phyloP scores from a whole-genome alignment of 2,888 invertebrate species.

The Caradrina clavipalpis region DNA sequence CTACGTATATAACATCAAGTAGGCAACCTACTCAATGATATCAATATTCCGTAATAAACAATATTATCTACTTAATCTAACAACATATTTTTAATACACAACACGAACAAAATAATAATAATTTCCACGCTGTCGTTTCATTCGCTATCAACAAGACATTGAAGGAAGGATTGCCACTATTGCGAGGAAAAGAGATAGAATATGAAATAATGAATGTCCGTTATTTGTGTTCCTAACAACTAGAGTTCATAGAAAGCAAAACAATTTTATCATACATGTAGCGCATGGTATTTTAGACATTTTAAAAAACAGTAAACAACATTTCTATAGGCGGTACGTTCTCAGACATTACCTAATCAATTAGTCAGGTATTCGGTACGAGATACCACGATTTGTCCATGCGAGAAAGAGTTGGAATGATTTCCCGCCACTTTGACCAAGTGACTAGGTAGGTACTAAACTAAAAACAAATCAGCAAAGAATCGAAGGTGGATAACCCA shows the following conservation, averaged over 20 bases:
- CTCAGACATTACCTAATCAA: conserved; percentile 55
- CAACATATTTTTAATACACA: conserved; percentile 30
- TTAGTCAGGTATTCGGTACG: conserved; percentile 36
- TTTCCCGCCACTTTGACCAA: conserved; percentile 83
- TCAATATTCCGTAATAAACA: conserved; percentile 11
- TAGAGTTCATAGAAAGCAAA: conserved; percentile 27
- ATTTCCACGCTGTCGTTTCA: conserved; percentile 69
- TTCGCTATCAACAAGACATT: conserved; percentile 67
- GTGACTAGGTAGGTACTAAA: conserved; percentile 15
- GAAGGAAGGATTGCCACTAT: conserved; percentile 12
- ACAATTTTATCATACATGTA: neutral
- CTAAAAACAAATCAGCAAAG: conserved; percentile 10
- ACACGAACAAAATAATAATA: conserved; percentile 67
- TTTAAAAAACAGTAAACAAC: neutral
- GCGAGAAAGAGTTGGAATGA: conserved; percentile 56
- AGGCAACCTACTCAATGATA: neutral
- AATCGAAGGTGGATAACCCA: conserved; percentile 1
- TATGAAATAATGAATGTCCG: conserved; percentile 66
- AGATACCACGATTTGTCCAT: conserved; percentile 10
- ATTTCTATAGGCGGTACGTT: conserved; percentile 1
- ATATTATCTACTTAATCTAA: conserved; percentile 23
- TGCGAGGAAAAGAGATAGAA: conserved; percentile 72
- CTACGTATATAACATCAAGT: neutral
- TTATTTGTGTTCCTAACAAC: conserved; percentile 50
- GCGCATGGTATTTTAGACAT: conserved; percentile 5